Evolutionary conservation across 2,888 invertebrate species (phyloP), one percentile per base, ranked within the genome.

Genomic region (Thera obeliscata): DNA sequence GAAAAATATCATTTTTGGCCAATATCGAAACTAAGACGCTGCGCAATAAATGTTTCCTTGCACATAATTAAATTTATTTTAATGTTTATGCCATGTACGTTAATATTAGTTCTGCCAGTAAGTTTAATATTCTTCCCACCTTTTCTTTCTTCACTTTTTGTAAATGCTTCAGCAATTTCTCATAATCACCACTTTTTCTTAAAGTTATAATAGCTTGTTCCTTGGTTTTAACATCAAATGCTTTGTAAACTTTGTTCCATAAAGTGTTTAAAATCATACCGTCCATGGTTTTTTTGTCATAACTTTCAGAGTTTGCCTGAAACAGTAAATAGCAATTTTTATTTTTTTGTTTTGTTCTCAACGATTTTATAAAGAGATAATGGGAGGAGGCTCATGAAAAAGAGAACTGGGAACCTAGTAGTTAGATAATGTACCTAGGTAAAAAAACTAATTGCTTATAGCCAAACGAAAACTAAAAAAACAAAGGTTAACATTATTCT

Each of bases 191-290:
- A 2, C 77, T 76, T 49, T 79, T 78, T 62, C 84, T 84, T 33
- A 92, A 67, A 22, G 76, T 75, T 73, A 83, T 87, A 8, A 92
- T 91, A 0, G 89, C 86, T 11, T 77, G 55, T 75, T 90, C 88
- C 69, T 89, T 92, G 0, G 75, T 64, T 74, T 85, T 81, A 0
- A 79, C 78, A 7, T 90, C 87, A 33, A 79, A 83, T n/a, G 81
- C 78, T 3, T 76, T 75, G 67, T 85, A 92, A 0, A 89, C 89
- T 78, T 88, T 90, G 0, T 89, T 87, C 92, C 92, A 91, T 0
- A 92, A 80, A 63, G 81, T 83, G 78, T 88, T 91, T 12, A 91
- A 74, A 33, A 92, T 71, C 89, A 92, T 88, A 7, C 87, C 87
- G 7, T 92, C 91, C 22, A 92, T 66, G 2, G 86, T 87, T 78